A percentile compares a stretch with the other conserved stretches of the same genome.
These are phyloP conservation scores for Apostichopus parvimensis DNA, from an alignment of 35 echinoderm and acorn worm genomes.

Conservation along the genomic window DNA sequence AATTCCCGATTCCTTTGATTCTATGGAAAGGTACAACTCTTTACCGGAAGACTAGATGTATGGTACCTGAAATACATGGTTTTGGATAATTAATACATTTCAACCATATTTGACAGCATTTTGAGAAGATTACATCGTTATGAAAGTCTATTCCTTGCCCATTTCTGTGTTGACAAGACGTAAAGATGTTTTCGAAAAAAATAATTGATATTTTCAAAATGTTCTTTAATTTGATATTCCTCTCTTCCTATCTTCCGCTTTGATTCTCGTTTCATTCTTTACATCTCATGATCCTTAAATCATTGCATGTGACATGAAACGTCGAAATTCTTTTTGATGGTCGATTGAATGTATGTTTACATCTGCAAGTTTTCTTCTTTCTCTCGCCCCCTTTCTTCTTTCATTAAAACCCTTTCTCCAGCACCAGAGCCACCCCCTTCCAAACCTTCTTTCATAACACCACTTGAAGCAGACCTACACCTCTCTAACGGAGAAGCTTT, in stretches of 20 bases:
- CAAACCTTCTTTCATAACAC: slow-evolving; percentile 27
- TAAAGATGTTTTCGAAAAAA: neutral
- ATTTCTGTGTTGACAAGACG: neutral
- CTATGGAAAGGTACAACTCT: neutral
- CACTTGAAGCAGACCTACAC: slow-evolving; percentile 15
- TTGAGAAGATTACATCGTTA: neutral
- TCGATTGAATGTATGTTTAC: too few species aligned
- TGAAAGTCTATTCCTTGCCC: neutral
- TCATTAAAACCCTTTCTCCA: neutral
- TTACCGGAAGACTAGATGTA: neutral
- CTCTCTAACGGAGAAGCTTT: slow-evolving; percentile 29
- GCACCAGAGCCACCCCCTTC: slow-evolving; percentile 29
- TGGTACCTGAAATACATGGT: neutral
- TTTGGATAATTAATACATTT: neutral
- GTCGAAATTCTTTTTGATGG: too few species aligned
- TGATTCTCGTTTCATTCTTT: neutral
- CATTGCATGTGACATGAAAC: too few species aligned
- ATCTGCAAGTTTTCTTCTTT: neutral
- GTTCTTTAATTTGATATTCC: neutral
- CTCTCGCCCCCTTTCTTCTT: neutral
- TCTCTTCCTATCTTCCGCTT: neutral
- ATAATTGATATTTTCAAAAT: neutral
- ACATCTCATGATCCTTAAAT: too few species aligned
- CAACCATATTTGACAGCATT: neutral
- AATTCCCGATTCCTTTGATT: neutral